Evolutionary conservation across 2,888 invertebrate genomes (phyloP).

Genomic region (Hypolimnas misippus): DNA sequence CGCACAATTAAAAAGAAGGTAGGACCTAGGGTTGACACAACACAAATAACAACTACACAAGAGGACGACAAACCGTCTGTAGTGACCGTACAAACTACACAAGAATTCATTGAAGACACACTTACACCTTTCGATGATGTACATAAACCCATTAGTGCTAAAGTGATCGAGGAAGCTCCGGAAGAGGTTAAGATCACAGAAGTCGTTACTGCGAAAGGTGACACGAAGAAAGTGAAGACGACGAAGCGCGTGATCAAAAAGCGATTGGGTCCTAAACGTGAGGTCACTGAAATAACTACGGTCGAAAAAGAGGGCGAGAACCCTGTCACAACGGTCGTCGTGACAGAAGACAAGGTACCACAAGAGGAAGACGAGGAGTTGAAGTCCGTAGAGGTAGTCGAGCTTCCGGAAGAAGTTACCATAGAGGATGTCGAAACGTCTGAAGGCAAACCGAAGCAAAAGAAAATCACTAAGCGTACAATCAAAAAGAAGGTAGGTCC

Average conservation of each 20-base stretch:
- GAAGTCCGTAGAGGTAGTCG: not conserved
- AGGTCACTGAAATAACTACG: constrained; percentile 44
- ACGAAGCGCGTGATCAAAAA: constrained; percentile 48
- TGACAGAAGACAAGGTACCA: not conserved
- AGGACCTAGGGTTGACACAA: constrained; percentile 4
- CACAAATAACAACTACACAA: constrained; percentile 19
- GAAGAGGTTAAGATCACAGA: constrained; percentile 4
- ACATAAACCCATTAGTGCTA: not conserved
- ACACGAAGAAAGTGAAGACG: constrained; percentile 2
- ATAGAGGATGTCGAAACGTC: constrained; percentile 36
- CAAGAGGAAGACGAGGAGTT: not conserved
- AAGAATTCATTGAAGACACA: constrained; percentile 51
- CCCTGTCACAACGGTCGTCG: constrained; percentile 46
- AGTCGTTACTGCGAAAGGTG: not conserved
- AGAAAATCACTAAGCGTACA: constrained; percentile 45
- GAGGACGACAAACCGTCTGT: constrained; percentile 32
- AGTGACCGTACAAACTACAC: constrained; percentile 46
- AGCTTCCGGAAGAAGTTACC: not conserved
- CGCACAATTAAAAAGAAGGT: constrained; percentile 43
- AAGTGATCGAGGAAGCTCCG: constrained; percentile 26
- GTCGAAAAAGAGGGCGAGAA: constrained; percentile 45
- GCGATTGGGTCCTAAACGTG: constrained; percentile 41
- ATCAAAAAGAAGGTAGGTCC: constrained; percentile 45
- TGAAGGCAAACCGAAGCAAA: constrained; percentile 38
- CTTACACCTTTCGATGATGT: constrained; percentile 34